Evolutionary conservation across 2,888 invertebrate genomes (phyloP).

Genomic region (Saturnia japonica): DNA sequence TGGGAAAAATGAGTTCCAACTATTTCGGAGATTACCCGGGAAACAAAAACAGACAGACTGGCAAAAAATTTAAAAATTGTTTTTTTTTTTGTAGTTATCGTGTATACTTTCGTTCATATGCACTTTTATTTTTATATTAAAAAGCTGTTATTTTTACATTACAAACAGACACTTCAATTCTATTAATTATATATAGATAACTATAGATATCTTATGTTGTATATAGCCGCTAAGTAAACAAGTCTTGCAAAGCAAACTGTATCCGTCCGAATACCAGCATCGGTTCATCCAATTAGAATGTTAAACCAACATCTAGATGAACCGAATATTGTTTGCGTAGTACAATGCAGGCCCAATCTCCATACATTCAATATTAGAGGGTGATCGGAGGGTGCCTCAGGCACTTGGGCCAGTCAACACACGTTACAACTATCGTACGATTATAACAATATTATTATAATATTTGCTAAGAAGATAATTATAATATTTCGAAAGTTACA

Average conservation of each 20-base stretch:
- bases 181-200: too few species aligned
- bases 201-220: not conserved
- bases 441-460: not conserved
- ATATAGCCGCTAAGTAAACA: not conserved
- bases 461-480: not conserved
- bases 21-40: too few species aligned
- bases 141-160: too few species aligned
- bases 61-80: too few species aligned
- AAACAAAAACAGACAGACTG: too few species aligned
- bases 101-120: too few species aligned
- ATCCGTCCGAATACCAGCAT: constrained; percentile 33
- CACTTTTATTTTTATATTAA: too few species aligned
- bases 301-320: constrained; percentile 66
- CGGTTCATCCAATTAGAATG: constrained; percentile 63
- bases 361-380: constrained; percentile 66
- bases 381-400: constrained; percentile 29
- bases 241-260: constrained; percentile 19
- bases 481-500: too few species aligned
- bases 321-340: constrained; percentile 69
- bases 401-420: constrained; percentile 30
- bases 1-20: too few species aligned
- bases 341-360: constrained; percentile 62
- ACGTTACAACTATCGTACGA: constrained; percentile 1
- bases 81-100: too few species aligned
- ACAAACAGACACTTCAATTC: too few species aligned